phyloP scores from a whole-genome alignment of 2,888 invertebrate genomes.

The Drosophila birchii region DNA sequence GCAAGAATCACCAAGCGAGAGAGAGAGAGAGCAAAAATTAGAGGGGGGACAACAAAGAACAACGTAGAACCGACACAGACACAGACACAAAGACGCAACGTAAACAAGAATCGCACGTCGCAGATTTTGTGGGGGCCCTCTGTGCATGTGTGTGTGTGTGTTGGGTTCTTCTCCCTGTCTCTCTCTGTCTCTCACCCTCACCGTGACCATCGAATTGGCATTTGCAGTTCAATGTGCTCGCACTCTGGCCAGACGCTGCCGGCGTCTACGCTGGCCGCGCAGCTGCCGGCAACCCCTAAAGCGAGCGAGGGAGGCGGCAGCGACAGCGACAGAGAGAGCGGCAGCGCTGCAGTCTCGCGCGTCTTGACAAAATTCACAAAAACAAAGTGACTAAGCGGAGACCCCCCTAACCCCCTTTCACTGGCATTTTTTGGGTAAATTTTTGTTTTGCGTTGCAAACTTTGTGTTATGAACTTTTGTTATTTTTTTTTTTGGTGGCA shows the following conservation, averaged over 20 bases:
- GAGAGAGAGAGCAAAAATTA: constrained; percentile 28
- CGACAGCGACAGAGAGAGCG: constrained; percentile 10
- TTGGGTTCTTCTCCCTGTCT: constrained; percentile 8
- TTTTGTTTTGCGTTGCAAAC: constrained; percentile 64
- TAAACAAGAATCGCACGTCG: constrained; percentile 73
- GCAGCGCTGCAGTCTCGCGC: constrained; percentile 39
- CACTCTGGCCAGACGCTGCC: constrained; percentile 61
- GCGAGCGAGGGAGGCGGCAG: constrained; percentile 39
- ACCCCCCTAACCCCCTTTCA: constrained; percentile 15
- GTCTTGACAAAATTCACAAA: constrained; percentile 71
- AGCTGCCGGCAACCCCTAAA: constrained; percentile 73
- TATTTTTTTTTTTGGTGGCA: constrained; percentile 30
- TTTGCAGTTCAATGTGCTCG: constrained; percentile 78
- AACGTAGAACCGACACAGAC: constrained; percentile 25
- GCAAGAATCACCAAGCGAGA: constrained; percentile 65
- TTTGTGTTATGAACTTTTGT: constrained; percentile 18
- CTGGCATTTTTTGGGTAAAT: constrained; percentile 14
- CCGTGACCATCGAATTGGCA: constrained; percentile 77
- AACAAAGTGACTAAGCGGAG: constrained; percentile 72
- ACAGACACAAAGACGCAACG: constrained; percentile 51
- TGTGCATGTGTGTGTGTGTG: constrained; percentile 28
- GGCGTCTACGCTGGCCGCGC: constrained; percentile 30
- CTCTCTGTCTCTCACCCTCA: constrained; percentile 53
- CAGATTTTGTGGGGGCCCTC: constrained; percentile 42
- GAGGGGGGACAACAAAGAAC: constrained; percentile 29